phyloP scores from a whole-genome alignment of 2,113 vertebrate genomes.

The Bombycilla garrulus region DNA sequence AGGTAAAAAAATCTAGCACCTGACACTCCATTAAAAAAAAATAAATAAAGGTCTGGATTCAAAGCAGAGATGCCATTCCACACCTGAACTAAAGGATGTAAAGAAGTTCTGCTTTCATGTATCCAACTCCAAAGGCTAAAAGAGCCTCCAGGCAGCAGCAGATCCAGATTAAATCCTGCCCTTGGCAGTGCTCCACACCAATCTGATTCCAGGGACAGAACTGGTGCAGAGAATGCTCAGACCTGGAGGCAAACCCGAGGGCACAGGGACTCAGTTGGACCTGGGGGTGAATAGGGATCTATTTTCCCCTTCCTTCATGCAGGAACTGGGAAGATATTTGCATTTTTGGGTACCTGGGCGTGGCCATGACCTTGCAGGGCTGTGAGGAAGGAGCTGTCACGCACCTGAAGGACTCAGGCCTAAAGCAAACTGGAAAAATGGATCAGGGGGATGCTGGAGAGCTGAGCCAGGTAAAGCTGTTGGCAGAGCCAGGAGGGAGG shows the following conservation, averaged over 20 bases:
- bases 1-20: not conserved
- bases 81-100: not conserved
- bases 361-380: not conserved
- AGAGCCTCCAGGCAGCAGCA: not conserved
- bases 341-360: not conserved
- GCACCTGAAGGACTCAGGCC: not conserved
- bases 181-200: not conserved
- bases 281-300: accelerated
- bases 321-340: not conserved
- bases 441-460: not conserved
- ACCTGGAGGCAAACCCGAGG: not conserved
- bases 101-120: not conserved
- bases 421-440: not conserved
- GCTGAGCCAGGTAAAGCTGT: conserved; percentile 11
- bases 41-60: not conserved
- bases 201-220: not conserved
- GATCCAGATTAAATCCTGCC: not conserved
- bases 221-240: not conserved
- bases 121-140: not conserved
- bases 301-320: not conserved
- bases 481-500: not conserved
- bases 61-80: not conserved
- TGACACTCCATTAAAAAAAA: not conserved
- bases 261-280: not conserved
- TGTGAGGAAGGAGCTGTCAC: not conserved